Evolutionary conservation across 2,113 vertebrate genomes (phyloP).

Genomic region (Ammodytes dubius): DNA sequence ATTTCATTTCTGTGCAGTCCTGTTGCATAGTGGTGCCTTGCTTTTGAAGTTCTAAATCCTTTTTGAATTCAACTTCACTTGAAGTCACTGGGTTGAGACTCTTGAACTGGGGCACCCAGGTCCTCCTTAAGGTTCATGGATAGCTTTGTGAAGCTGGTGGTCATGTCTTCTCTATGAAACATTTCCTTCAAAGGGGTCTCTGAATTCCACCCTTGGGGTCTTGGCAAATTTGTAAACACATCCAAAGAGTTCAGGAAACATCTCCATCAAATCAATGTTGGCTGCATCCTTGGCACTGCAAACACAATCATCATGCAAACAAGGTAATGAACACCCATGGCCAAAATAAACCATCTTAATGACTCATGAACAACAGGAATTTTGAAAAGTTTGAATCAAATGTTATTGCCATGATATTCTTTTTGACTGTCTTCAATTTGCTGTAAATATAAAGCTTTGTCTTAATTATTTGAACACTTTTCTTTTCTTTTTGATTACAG

Average conservation of each 20-base stretch:
- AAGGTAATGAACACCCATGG: too few relatives aligned
- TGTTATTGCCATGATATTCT: too few relatives aligned
- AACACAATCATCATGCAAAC: neutral
- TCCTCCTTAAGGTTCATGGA: neutral
- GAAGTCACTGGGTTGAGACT: conserved; percentile 17
- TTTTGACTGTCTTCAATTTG: too few relatives aligned
- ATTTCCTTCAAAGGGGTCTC: conserved; percentile 46
- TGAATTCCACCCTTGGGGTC: conserved; percentile 60
- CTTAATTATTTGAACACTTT: too few relatives aligned
- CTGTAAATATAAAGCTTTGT: too few relatives aligned
- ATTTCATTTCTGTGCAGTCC: neutral
- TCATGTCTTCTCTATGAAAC: conserved; percentile 28
- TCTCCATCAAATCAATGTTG: conserved; percentile 8
- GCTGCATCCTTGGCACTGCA: conserved; percentile 47
- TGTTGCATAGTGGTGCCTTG: neutral
- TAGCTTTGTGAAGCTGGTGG: neutral
- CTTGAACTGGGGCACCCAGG: conserved; percentile 26
- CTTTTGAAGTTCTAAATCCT: neutral
- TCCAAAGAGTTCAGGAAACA: conserved; percentile 73
- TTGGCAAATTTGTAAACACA: conserved; percentile 67
- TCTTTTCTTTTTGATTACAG: too few relatives aligned
- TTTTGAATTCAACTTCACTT: neutral
- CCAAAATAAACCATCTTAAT: too few relatives aligned
- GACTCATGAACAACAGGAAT: too few relatives aligned
- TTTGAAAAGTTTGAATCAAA: neutral